These are phyloP conservation scores for Lycopodina hypogea DNA, from an alignment of 37 sponge, comb jelly and placozoan genomes.

Conservation along the genomic window DNA sequence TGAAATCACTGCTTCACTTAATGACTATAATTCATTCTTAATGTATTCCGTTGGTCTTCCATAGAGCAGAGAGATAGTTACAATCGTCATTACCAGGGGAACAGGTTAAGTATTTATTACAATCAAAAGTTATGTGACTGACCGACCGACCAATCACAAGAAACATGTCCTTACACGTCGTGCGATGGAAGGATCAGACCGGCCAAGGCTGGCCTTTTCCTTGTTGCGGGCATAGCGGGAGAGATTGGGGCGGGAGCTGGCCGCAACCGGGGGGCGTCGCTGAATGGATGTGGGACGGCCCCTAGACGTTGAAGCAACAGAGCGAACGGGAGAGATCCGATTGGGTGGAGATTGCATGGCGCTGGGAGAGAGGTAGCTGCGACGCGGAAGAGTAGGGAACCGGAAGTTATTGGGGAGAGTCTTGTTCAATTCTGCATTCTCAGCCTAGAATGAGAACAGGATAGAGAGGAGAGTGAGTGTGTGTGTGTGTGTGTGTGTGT, in stretches of 20 bases:
- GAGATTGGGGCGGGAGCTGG: slow-evolving; percentile 24
- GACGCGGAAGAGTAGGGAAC: slow-evolving; percentile 1
- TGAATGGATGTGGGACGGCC: slow-evolving; percentile 17
- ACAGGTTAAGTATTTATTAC: no score
- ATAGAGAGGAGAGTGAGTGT: slow-evolving; percentile 21
- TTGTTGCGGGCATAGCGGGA: slow-evolving; percentile 19
- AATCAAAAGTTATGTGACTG: no score
- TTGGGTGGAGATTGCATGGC: slow-evolving; percentile 26
- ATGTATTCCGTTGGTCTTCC: no score
- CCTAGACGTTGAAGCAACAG: slow-evolving; percentile 5
- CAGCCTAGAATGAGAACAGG: slow-evolving; percentile 15
- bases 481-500: no score
- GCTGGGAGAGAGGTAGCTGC: slow-evolving; percentile 4
- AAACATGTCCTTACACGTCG: slow-evolving; percentile 20
- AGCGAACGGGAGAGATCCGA: slow-evolving; percentile 41
- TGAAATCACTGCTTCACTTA: no score
- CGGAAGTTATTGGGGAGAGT: slow-evolving; percentile 70
- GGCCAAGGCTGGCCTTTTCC: slow-evolving; percentile 8
- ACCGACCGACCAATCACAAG: no score
- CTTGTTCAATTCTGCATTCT: slow-evolving; percentile 68
- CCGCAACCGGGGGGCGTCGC: slow-evolving; percentile 52
- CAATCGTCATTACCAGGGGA: no score
- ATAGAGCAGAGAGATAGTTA: no score
- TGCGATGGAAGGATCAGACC: slow-evolving; percentile 45
- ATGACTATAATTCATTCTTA: no score